Evolutionary conservation across 2,888 invertebrate genomes (phyloP), one percentile per base, ranked within the genome.

Genomic region (Encarsia formosa): DNA sequence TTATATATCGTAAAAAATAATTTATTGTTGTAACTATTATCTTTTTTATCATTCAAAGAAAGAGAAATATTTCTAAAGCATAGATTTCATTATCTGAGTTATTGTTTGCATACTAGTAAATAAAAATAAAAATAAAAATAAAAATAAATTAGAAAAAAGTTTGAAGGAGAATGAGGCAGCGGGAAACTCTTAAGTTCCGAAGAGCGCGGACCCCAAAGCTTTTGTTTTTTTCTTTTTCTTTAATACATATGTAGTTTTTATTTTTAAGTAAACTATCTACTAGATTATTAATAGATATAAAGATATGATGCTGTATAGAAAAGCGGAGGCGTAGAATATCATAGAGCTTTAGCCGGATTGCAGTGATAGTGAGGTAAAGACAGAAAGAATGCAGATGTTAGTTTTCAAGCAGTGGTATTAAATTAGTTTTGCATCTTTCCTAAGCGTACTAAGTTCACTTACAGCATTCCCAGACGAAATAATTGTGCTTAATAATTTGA

Each of bases 111-210:
- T n/a, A n/a, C n/a, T n/a, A n/a, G n/a, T n/a, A n/a, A n/a, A n/a
- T n/a, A n/a, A n/a, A n/a, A n/a, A n/a, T n/a, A n/a, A n/a, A n/a
- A n/a, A n/a, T n/a, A 9, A 39, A n/a, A 41, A 34, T 44, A 40
- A 29, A 32, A 56, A 56, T n/a, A n/a, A 38, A 5, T 34, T 46
- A 45, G 44, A 53, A 44, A 34, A 52, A 38, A 44, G 26, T 44
- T 49, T 44, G 47, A 43, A 55, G 38, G 44, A 57, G 57, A 41
- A 44, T 49, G 52, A 55, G 55, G 47, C 57, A 54, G 57, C 54
- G 57, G 57, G 55, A 57, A 55, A 57, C 57, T 52, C 57, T 54
- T 44, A 57, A 54, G 49, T 57, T 53, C 41, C 40, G 34, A 52
- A 42, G 48, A 57, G 48, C 35, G 38, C 42, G 48, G 26, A 54